Base-by-base conservation (phyloP, 2,888 invertebrate species). In the Drosophila koepferae region DNA sequence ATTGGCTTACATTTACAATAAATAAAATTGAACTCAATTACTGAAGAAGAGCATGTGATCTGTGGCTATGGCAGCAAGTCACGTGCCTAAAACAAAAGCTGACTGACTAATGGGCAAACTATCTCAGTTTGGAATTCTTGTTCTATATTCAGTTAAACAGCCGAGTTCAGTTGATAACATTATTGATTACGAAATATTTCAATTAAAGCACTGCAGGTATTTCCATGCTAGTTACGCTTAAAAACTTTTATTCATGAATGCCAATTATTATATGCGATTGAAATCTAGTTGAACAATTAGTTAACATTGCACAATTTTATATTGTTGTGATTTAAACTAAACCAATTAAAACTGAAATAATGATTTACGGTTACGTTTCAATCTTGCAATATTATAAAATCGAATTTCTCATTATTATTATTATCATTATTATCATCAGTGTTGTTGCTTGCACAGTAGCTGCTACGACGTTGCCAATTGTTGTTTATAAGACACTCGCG, bases 401-500 rank as follows among this genome's bases (percentile, higher is more conserved):
- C 31, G 7, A 55, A 38, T 53, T 55, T 28, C n/a, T 18, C 28
- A 23, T 40, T 54, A n/a, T 14, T 54, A 16, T 16, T 12, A 20
- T 41, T 58, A 38, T 53, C 49, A 23, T 16, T 9, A 1, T 28
- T 28, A 6, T n/a, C 41, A 7, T 55, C 14, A 12, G 16, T 55
- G 55, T 2, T 18, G 23, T n/a, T 65, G 48, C 51, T 53, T 53
- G 43, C 43, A 53, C 59, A 62, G 62, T 58, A 54, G 67, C 51
- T 60, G 38, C 40, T 41, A 61, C 43, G 41, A 58, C 53, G 63
- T 58, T 49, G 38, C 20, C 58, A 63, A 61, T 51, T 54, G 38
- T 23, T 59, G 63, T 54, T 43, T 59, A 38, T 54, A 60, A 71
- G 41, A 20, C 49, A 54, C 31, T 66, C 62, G 77, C 71, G 65